Base-by-base conservation (phyloP, 2,888 invertebrate genomes). In the Oligia latruncula region DNA sequence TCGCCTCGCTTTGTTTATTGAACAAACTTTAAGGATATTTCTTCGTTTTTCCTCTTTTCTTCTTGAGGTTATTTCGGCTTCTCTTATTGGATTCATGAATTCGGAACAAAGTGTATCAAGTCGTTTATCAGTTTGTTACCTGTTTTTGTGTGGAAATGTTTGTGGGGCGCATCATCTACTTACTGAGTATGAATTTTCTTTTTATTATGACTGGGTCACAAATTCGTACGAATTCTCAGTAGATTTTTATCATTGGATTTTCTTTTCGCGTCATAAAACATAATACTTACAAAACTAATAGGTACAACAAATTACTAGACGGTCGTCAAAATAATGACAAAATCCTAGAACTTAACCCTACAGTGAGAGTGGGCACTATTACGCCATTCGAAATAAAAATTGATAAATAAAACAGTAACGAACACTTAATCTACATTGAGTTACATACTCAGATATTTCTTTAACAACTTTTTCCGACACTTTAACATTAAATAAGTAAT, bases 1-100 rank as follows among this genome's bases (percentile, higher is more conserved):
- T 87, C 89, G 90, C 90, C 90, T 91, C 86, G 86, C 89, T 91
- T 90, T 91, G 89, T 92, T 92, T 93, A 90, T 90, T 90, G 90
- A 89, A 87, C 88, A 86, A 90, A 90, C 89, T 91, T 90, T 88
- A 83, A 74, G 89, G 85, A 89, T 90, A 89, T 91, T 91, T 91
- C 87, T 89, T 86, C 82, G 84, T 82, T 85, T 89, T 87, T 86
- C 88, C 84, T 85, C 84, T 85, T 86, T 84, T 85, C 86, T 84
- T 75, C 79, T 79, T 85, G 87, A 84, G 89, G 88, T 89, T 87
- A 87, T 89, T 90, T 85, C 74, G 79, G 85, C 82, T 84, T 88
- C 82, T 85, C 86, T 89, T 88, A 85, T 89, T 89, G 88, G 90
- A 90, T 89, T 90, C 89, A 82, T 87, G 88, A 85, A 88, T 90